Conservation (phyloP, 1,140 invertebrate species). For the Drosophila takahashii region DNA sequence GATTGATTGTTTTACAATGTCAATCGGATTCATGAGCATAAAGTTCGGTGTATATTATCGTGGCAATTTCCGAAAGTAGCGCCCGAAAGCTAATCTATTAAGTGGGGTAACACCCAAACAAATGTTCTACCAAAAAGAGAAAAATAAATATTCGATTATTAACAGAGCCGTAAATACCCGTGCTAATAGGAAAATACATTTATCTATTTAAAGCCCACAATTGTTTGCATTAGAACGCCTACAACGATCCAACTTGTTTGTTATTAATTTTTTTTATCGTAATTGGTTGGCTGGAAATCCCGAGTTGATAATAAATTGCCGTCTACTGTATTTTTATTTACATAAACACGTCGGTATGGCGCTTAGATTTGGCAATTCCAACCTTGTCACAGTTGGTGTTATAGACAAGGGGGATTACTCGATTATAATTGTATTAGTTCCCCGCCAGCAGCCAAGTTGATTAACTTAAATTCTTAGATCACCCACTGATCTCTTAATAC, state of each 20-base stretch:
- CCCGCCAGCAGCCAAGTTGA: background rate
- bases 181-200: conserved; percentile 45
- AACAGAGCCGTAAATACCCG: conserved; percentile 39
- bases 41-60: conserved; percentile 11
- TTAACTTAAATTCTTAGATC: conserved; percentile 1
- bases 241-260: conserved; percentile 30
- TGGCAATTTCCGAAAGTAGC: conserved; percentile 13
- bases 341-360: conserved; percentile 33
- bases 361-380: conserved; percentile 24
- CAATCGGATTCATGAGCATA: conserved; percentile 35
- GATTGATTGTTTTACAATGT: conserved; percentile 64
- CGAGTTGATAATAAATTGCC: conserved; percentile 64
- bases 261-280: conserved; percentile 47
- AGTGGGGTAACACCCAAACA: conserved; percentile 27
- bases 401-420: conserved; percentile 26
- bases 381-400: conserved; percentile 14
- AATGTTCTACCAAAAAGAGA: background rate
- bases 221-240: conserved; percentile 36
- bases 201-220: conserved; percentile 37
- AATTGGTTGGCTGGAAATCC: conserved; percentile 54
- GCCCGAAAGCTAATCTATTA: conserved; percentile 18
- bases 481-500: background rate
- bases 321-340: conserved; percentile 33
- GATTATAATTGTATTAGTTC: conserved; percentile 1
- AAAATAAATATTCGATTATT: conserved; percentile 40